A percentile compares a stretch with the other conserved stretches of the same genome.
Conservation (phyloP, 2,113 vertebrate genomes). For the Pholis gunnellus region DNA sequence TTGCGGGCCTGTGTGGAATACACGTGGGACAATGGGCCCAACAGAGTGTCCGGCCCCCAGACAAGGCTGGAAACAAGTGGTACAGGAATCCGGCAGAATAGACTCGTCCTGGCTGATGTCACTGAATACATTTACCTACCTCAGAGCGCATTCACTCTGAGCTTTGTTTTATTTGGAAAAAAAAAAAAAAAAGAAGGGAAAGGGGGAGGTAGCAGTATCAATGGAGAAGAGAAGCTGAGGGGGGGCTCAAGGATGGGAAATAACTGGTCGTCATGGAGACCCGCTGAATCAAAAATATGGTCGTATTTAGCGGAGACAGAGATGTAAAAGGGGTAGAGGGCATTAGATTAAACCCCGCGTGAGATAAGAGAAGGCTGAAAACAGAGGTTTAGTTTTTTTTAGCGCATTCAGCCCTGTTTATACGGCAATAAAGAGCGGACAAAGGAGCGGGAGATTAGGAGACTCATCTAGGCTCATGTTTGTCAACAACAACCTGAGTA, state of each 20-base stretch:
- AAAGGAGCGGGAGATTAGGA: constrained; percentile 77
- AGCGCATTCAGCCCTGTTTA: constrained; percentile 68
- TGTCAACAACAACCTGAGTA: constrained; percentile 79
- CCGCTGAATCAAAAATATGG: constrained; percentile 81
- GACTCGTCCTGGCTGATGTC: constrained; percentile 96
- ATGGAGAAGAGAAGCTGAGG: constrained; percentile 67
- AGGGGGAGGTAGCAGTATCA: constrained; percentile 79
- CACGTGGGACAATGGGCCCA: constrained; percentile 91
- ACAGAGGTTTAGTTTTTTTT: constrained; percentile 72
- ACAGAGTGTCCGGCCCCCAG: constrained; percentile 91
- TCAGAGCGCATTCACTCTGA: constrained; percentile 91
- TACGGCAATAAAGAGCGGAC: constrained; percentile 75
- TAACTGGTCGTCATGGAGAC: constrained; percentile 87
- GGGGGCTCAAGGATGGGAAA: constrained; percentile 81
- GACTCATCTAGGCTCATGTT: constrained; percentile 70
- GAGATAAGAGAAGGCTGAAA: constrained; percentile 78
- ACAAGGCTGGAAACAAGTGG: constrained; percentile 97
- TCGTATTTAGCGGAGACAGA: constrained; percentile 72
- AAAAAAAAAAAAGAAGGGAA: constrained; percentile 75
- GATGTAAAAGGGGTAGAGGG: constrained; percentile 74
- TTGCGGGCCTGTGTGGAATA: constrained; percentile 89
- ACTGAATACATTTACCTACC: constrained; percentile 99
- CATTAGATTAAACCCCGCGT: constrained; percentile 71
- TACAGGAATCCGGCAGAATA: constrained; percentile 92
- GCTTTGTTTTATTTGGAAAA: constrained; percentile 85